Conservation (phyloP, 2,113 vertebrate genomes). For the Boulengeromyrus knoepffleri region DNA sequence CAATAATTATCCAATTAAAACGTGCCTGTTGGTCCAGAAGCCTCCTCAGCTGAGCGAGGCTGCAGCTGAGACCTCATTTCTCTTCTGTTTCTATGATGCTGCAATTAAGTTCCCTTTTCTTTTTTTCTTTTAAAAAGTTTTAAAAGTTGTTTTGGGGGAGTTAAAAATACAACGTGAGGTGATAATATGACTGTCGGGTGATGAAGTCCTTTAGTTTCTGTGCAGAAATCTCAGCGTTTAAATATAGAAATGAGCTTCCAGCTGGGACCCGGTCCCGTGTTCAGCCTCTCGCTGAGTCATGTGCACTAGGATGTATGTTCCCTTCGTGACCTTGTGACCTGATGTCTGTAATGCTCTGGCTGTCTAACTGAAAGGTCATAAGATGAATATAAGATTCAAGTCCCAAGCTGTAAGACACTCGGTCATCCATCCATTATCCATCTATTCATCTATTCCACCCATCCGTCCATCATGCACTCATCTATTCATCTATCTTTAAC, state of each 20-base stretch:
- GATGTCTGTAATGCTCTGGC: background rate
- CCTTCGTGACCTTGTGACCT: background rate
- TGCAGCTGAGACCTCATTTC: background rate
- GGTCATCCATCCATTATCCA: background rate
- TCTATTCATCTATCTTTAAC: background rate
- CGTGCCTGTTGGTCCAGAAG: background rate
- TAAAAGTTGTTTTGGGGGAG: background rate
- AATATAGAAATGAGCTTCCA: conserved; percentile 28
- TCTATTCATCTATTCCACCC: background rate
- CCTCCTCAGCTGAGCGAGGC: background rate
- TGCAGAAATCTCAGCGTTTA: conserved; percentile 22
- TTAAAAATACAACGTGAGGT: conserved; percentile 8
- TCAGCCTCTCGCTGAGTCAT: background rate
- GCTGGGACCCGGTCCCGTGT: background rate
- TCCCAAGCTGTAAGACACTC: background rate
- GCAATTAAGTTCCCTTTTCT: background rate
- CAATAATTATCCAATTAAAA: background rate
- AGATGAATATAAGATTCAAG: background rate
- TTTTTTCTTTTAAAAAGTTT: background rate
- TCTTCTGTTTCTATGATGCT: background rate
- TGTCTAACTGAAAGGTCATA: background rate
- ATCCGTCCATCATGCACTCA: background rate
- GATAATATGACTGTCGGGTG: background rate
- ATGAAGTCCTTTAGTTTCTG: background rate
- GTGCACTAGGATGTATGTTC: background rate